Evolutionary conservation across 2,888 invertebrate genomes (phyloP), one percentile per base, ranked within the genome.

Genomic region (Ectobius pallidus): DNA sequence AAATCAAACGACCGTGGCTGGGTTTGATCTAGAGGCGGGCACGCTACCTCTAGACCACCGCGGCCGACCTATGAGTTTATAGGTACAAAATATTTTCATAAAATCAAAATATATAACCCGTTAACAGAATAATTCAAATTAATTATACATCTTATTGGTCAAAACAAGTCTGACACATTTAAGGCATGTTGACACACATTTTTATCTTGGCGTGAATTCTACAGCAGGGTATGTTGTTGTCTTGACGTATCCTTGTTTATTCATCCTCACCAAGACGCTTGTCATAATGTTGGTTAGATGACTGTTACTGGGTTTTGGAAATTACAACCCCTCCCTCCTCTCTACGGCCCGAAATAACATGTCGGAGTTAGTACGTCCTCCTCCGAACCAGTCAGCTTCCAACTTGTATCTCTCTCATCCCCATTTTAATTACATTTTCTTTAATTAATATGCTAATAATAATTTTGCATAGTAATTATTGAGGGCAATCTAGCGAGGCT

Each of bases 381-480:
- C 25, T 61, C 62, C 72, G 34, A 46, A n/a, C 62, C 49, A 34
- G 55, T 52, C 70, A 58, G 44, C 63, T 71, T 68, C 69, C 27
- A 42, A 61, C 70, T 61, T 55, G 62, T 55, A 58, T 46, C 67
- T 61, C 70, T 61, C 68, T 73, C 18, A 27, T 71, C 83, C 83
- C 83, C 81, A 84, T 84, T 84, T 84, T 84, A 84, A 84, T 84
- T 84, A 84, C 83, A 84, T 84, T 83, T 84, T 84, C 84, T 84
- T 84, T 84, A 84, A 84, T 84, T 84, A 84, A 84, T 84, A 84
- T 84, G 84, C 84, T 84, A 84, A 84, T 84, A 75, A 75, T 75
- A 82, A 84, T 84, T 84, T 84, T 84, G 84, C 84, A 84, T 84
- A 84, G 83, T 84, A 84, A 84, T 84, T 84, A 84, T 84, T 82